Conservation (phyloP, 2,797 vertebrate species). For the Mus spretus region DNA sequence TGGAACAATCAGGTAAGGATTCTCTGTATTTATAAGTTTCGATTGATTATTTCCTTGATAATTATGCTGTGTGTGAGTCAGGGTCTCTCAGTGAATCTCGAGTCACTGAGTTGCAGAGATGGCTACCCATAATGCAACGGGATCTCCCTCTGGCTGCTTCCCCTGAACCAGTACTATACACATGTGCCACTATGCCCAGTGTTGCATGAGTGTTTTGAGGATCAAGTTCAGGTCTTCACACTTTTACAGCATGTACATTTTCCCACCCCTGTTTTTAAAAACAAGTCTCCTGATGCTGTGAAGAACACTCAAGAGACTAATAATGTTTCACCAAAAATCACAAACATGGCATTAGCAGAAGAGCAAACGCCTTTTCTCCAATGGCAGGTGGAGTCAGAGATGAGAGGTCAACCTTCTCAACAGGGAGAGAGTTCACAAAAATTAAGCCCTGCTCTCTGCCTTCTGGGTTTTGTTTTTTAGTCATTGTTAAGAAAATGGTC, state of each 20-base stretch:
- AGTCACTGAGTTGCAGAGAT: background rate
- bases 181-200: background rate
- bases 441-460: background rate
- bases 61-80: background rate
- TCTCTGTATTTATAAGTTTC: slow-evolving; percentile 57
- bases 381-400: background rate
- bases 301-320: background rate
- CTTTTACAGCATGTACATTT: background rate
- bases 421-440: slow-evolving; percentile 15
- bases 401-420: background rate
- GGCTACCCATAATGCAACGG: background rate
- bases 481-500: background rate
- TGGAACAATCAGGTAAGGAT: background rate
- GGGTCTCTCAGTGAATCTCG: background rate
- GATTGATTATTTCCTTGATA: slow-evolving; percentile 53
- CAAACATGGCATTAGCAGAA: background rate
- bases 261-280: background rate
- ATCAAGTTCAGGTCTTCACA: background rate
- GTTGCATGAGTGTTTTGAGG: background rate
- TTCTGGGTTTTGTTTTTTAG: slow-evolving; percentile 32
- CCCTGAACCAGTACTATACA: background rate
- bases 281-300: slow-evolving; percentile 38
- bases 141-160: background rate
- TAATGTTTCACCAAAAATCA: slow-evolving; percentile 3
- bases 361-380: background rate